Conservation (phyloP, 2,113 vertebrate species). For the Pterophyllum scalare region DNA sequence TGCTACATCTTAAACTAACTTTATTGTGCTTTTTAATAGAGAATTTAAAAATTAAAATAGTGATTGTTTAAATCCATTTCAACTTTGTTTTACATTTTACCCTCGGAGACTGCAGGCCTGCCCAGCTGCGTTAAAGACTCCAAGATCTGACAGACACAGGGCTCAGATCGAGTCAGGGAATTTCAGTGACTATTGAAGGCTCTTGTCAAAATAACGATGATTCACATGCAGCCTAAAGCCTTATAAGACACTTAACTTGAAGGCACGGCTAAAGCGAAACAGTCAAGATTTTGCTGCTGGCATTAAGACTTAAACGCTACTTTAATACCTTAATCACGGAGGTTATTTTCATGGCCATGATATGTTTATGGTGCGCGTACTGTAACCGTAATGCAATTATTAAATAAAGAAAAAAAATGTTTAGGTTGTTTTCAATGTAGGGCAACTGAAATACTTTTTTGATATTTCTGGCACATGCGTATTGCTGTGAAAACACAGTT, state of each 20-base stretch:
- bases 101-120: not conserved
- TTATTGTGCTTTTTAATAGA: not conserved
- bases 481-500: not conserved
- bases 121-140: not conserved
- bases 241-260: not conserved
- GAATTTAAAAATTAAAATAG: not conserved
- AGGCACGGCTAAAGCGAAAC: not conserved
- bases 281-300: conserved; percentile 22
- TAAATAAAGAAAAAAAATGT: not conserved
- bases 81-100: not conserved
- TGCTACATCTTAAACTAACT: not conserved
- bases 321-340: not conserved
- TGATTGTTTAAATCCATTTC: not conserved
- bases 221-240: not conserved
- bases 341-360: not conserved
- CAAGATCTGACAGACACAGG: not conserved
- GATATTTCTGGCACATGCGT: not conserved
- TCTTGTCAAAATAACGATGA: conserved; percentile 4
- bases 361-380: not conserved
- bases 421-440: conserved; percentile 4
- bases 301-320: not conserved
- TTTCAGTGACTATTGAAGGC: not conserved
- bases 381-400: not conserved
- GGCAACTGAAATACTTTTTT: not conserved
- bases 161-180: not conserved